Percentiles rank a stretch among this genome's conserved stretches.
These are phyloP conservation scores for Barbus barbus DNA, from an alignment of 2,113 vertebrate species.

Conservation along the genomic window DNA sequence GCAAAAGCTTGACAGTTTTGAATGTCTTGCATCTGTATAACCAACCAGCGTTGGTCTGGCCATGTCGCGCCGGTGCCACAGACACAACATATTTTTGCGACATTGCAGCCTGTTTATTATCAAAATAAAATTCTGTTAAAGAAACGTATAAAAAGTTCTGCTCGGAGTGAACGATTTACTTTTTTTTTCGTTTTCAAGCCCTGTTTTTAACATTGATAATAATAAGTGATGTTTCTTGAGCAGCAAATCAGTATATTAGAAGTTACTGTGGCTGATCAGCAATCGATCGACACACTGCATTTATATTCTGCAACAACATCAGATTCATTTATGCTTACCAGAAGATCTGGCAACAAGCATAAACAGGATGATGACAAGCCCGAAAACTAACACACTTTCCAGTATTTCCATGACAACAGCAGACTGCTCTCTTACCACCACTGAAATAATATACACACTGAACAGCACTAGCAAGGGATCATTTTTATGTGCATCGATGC, in stretches of 20 bases:
- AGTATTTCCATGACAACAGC: constrained; percentile 27
- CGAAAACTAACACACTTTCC: constrained; percentile 6
- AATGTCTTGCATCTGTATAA: too few species aligned
- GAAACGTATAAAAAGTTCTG: too few species aligned
- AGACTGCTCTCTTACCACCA: constrained; percentile 22
- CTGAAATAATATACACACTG: not conserved
- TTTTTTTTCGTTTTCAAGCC: too few species aligned
- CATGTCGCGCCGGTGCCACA: too few species aligned
- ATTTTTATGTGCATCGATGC: not conserved
- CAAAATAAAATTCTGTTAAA: too few species aligned
- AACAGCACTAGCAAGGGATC: constrained; percentile 3
- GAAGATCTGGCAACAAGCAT: constrained; percentile 11
- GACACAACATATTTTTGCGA: too few species aligned
- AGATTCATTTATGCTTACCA: constrained; percentile 14
- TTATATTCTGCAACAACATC: not conserved
- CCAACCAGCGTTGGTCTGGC: too few species aligned
- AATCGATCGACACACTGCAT: not conserved
- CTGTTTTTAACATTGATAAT: not conserved
- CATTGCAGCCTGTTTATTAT: too few species aligned
- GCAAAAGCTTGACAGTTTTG: too few species aligned
- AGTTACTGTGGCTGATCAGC: not conserved
- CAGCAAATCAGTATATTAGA: not conserved
- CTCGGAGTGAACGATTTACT: too few species aligned
- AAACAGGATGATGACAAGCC: constrained; percentile 20
- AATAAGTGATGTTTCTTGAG: not conserved